phyloP scores from a whole-genome alignment of 2,113 vertebrate genomes.

The Crotalus helleri region DNA sequence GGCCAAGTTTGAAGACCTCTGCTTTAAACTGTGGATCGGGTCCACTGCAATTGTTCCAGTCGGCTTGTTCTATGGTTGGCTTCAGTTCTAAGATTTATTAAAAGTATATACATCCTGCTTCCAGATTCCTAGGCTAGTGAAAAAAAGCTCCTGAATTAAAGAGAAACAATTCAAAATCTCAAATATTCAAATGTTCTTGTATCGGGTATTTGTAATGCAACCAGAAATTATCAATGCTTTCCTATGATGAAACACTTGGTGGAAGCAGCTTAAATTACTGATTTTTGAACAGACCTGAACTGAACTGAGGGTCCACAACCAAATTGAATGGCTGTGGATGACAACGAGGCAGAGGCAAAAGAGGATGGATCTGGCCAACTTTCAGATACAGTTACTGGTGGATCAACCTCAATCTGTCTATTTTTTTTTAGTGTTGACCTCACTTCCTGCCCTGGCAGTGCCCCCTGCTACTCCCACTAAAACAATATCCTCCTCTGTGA shows the following conservation, averaged over 20 bases:
- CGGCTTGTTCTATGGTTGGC: neutral
- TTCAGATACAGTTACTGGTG: neutral
- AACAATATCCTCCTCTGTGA: conserved; percentile 56
- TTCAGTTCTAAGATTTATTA: neutral
- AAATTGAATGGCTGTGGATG: neutral
- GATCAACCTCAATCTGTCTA: neutral
- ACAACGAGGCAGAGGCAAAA: neutral
- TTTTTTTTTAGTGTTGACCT: conserved; percentile 75
- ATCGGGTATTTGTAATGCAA: neutral
- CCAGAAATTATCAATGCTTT: neutral
- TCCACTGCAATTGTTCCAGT: neutral
- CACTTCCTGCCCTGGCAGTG: conserved; percentile 84
- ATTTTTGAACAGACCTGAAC: neutral
- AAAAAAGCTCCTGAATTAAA: neutral
- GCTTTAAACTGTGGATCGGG: neutral
- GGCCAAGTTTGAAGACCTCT: no score
- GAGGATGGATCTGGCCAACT: neutral
- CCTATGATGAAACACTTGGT: neutral
- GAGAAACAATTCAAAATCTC: neutral
- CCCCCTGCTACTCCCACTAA: conserved; percentile 82
- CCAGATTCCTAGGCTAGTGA: neutral
- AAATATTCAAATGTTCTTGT: neutral
- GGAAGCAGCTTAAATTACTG: neutral
- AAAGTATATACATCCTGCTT: neutral
- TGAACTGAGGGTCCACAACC: neutral